Evolutionary conservation across 2,797 vertebrate genomes (phyloP).

Genomic region (Tokudaia tokunoshimensis): DNA sequence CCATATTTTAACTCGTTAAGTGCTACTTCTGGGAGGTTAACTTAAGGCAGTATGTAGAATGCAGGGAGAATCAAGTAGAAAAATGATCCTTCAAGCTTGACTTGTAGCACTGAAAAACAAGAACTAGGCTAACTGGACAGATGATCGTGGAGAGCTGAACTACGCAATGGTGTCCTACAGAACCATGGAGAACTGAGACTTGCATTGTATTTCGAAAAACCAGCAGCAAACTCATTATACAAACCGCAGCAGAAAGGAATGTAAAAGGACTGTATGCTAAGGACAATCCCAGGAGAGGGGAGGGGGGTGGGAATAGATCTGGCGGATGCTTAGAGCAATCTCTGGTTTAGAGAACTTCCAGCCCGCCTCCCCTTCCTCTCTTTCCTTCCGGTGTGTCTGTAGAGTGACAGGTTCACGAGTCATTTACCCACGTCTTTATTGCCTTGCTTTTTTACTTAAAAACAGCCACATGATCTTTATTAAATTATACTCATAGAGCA

Average conservation of each 20-base stretch:
- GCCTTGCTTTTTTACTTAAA: background rate
- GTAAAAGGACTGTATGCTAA: rapidly evolving
- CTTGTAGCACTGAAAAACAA: too few species aligned
- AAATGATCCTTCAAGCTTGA: background rate
- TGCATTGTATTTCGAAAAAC: background rate
- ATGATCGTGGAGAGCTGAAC: background rate
- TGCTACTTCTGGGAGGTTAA: background rate
- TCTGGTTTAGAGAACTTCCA: background rate
- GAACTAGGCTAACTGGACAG: rapidly evolving
- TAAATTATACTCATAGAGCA: background rate
- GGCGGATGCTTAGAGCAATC: too few species aligned
- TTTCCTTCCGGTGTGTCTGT: background rate
- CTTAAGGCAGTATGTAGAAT: background rate
- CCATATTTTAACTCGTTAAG: rapidly evolving
- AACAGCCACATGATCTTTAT: background rate
- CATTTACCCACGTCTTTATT: too few species aligned
- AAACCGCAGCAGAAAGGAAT: too few species aligned
- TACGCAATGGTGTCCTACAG: rapidly evolving
- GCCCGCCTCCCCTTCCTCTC: background rate
- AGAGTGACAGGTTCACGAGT: rapidly evolving
- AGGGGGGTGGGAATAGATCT: background rate
- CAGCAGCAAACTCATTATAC: rapidly evolving
- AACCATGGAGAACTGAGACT: background rate
- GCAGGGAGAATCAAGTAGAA: background rate
- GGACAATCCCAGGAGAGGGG: background rate